Percentiles rank a stretch among this genome's conserved stretches.
Evolutionary conservation across 2,113 vertebrate species (phyloP).

Genomic region (Myodes glareolus): DNA sequence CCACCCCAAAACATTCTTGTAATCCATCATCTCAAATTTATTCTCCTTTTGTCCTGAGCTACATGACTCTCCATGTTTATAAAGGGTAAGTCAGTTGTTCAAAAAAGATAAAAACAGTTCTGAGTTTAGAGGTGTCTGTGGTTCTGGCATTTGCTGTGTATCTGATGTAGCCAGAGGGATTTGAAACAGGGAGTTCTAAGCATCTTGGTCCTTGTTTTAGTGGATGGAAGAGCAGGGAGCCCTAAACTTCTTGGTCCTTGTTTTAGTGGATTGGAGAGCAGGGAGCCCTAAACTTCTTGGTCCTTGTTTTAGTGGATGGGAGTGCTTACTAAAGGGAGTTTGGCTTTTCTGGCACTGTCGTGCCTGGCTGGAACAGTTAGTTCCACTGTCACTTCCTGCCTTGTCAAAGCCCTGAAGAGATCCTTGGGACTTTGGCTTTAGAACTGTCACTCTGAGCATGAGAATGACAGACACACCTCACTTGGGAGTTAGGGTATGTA

Average conservation of each 20-base stretch:
- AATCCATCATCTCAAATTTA: neutral
- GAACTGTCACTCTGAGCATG: neutral
- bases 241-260: neutral
- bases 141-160: neutral
- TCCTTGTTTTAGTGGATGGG: neutral
- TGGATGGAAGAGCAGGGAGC: neutral
- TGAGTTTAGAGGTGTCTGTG: neutral
- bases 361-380: neutral
- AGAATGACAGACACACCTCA: neutral
- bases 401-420: neutral
- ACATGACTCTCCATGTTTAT: neutral
- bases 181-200: neutral
- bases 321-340: neutral
- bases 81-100: constrained; percentile 16
- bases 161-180: neutral
- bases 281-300: neutral
- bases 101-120: constrained; percentile 35
- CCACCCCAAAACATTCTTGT: neutral
- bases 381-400: neutral
- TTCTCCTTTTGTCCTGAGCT: neutral
- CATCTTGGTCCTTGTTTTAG: neutral
- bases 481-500: neutral
- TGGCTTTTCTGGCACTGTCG: neutral
- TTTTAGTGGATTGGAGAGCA: neutral
- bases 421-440: constrained; percentile 48